Evolutionary conservation across 2,113 vertebrate species (phyloP).

Genomic region (Micromys minutus): DNA sequence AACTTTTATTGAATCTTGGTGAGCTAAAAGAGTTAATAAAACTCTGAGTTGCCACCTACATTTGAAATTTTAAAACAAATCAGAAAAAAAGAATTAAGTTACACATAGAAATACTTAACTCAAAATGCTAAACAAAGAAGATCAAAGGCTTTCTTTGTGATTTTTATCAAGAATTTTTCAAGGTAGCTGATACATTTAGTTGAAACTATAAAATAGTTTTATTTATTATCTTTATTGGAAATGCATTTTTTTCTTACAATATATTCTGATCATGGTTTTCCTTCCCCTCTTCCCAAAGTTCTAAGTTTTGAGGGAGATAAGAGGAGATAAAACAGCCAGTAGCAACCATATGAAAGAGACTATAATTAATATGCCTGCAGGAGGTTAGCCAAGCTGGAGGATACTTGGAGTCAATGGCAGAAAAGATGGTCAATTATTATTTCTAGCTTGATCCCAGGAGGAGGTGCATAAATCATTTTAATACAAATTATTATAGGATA

Average conservation of each 20-base stretch:
- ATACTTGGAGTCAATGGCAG: slow-evolving; percentile 42
- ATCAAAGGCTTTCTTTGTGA: not conserved
- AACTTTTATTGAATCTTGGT: not conserved
- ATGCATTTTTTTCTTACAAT: too few species aligned
- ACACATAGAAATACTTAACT: not conserved
- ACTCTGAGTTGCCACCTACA: not conserved
- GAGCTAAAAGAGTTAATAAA: slow-evolving; percentile 48
- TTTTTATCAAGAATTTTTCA: not conserved
- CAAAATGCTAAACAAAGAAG: not conserved
- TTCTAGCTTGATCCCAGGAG: slow-evolving; percentile 11
- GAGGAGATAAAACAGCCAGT: not conserved
- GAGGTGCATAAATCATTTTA: slow-evolving; percentile 30
- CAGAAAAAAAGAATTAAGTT: not conserved
- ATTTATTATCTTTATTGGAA: not conserved
- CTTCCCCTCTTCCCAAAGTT: not conserved
- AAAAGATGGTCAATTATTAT: slow-evolving; percentile 64
- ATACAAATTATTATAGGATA: not conserved
- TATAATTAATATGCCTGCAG: slow-evolving; percentile 41
- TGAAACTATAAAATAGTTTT: not conserved
- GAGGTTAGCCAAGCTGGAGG: not conserved
- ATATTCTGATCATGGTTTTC: not conserved
- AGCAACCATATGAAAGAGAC: not conserved
- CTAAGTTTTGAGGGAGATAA: not conserved
- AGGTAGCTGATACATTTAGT: not conserved
- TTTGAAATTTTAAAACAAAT: slow-evolving; percentile 18